Evolutionary conservation across 2,888 invertebrate species (phyloP), one percentile per base, ranked within the genome.

Genomic region (Stenolophus ochropezus): DNA sequence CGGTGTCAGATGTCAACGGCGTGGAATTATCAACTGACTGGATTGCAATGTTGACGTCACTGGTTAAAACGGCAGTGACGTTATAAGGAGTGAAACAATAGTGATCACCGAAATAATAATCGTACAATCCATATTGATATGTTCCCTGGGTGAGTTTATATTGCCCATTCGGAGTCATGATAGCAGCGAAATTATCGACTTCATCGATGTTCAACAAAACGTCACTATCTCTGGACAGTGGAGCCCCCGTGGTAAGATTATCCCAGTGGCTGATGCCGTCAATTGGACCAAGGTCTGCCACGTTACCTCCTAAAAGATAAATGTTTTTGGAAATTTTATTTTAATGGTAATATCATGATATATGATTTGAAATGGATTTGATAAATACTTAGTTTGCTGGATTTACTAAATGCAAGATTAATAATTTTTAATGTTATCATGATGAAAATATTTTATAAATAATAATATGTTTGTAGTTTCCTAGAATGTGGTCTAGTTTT

Each of bases 291-390:
- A 87, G 85, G 42, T 86, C 80, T 2, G 83, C 25, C 0, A 85
- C 82, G 58, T 87, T 80, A 16, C 89, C 89, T 0, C 95, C 89
- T 89, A 82, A 27, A 84, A n/a, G n/a, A n/a, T n/a, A n/a, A n/a
- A n/a, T n/a, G n/a, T n/a, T n/a, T n/a, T n/a, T n/a, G n/a, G n/a
- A n/a, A n/a, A n/a, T n/a, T n/a, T n/a, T n/a, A n/a, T n/a, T n/a
- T n/a, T n/a, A n/a, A n/a, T n/a, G n/a, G n/a, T n/a, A n/a, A n/a
- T n/a, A n/a, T n/a, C n/a, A n/a, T n/a, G n/a, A n/a, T n/a, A n/a
- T n/a, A 84, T 18, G 77, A 76, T 56, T 51, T 27, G 21, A 80
- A 75, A 61, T 8, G 14, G 16, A 3, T 53, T 49, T 49, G 4
- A 49, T 49, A n/a, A 49, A 6, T 49, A 8, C n/a, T 33, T 8